phyloP scores from a whole-genome alignment of 2,888 invertebrate genomes.

The Meandrusa payeni region DNA sequence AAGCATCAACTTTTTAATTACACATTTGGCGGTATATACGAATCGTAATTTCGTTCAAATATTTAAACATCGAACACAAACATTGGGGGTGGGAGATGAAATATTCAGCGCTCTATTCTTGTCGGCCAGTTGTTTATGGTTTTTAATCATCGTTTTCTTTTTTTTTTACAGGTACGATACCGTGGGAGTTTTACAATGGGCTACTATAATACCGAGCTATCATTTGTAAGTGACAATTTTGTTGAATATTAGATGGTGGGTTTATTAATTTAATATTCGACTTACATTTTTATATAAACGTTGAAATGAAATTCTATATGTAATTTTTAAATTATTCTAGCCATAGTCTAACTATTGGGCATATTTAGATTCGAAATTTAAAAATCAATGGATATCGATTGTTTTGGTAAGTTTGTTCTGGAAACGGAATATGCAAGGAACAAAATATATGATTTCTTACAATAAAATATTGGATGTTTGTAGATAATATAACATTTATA shows the following conservation, averaged over 20 bases:
- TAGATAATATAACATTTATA: no score
- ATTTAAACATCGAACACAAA: slow-evolving; percentile 25
- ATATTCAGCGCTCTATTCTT: slow-evolving; percentile 24
- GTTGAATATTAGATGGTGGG: neutral
- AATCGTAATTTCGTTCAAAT: slow-evolving; percentile 26
- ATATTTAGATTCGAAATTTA: no score
- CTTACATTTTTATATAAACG: no score
- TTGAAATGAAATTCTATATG: no score
- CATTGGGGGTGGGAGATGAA: slow-evolving; percentile 22
- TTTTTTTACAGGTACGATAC: slow-evolving; percentile 26
- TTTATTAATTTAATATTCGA: no score
- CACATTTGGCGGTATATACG: slow-evolving; percentile 24
- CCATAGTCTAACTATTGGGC: no score
- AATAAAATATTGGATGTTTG: no score
- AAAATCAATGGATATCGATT: no score
- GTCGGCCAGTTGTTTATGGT: slow-evolving; percentile 14
- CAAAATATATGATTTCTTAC: no score
- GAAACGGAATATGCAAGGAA: no score
- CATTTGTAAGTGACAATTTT: slow-evolving; percentile 13
- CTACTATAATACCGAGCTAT: neutral
- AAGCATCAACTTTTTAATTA: slow-evolving; percentile 26
- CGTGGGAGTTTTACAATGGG: slow-evolving; percentile 21
- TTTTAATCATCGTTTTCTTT: slow-evolving; percentile 22
- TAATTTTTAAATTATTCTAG: no score
- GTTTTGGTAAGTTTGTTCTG: no score